Evolutionary conservation across 2,888 invertebrate genomes (phyloP), one percentile per base, ranked within the genome.

Genomic region (Clostera curtula): DNA sequence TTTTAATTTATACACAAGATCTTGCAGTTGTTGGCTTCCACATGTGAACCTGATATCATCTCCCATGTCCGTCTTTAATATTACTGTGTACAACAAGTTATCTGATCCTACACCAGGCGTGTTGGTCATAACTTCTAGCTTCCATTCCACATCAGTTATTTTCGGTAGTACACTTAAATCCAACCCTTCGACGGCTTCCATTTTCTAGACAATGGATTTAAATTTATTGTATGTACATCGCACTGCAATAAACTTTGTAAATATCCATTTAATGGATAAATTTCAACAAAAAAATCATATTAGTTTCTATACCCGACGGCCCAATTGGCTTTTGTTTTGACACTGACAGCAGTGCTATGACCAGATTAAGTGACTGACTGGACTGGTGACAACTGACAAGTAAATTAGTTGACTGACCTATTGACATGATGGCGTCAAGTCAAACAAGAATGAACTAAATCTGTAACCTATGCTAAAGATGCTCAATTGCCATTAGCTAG

Each of bases 1-100:
- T 57, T 89, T 89, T 11, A 90, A 62, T 65, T 89, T 90, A 48
- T 87, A 87, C 32, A 90, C 86, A 29, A 90, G 71, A 65, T 90
- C 89, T 51, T 89, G 89, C 23, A 90, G 54, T 49, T 89, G 87
- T 40, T 88, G 88, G 17, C 82, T 83, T 19, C 86, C 87, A 55
- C 90, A 90, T 3, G 85, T 86, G 45, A 90, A 90, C 37, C 74
- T 74, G 8, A 89, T 55, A 47, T 84, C 74, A 16, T 85, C 75
- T 3, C 75, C 75, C 1, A 36, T 40, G 19, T 84, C 72, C 1
- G 71, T 76, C 40, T 77, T 77, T 31, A 85, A 43, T 31, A 75
- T 62, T 18, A 85, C 63, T 11, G 75, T 79, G 41, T 85, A 85
- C 6, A 74, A 40, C 29, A 85, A 58, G 34, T 82, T 82, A 36